phyloP scores from a whole-genome alignment of 2,888 invertebrate genomes.

The Dryadula phaetusa region DNA sequence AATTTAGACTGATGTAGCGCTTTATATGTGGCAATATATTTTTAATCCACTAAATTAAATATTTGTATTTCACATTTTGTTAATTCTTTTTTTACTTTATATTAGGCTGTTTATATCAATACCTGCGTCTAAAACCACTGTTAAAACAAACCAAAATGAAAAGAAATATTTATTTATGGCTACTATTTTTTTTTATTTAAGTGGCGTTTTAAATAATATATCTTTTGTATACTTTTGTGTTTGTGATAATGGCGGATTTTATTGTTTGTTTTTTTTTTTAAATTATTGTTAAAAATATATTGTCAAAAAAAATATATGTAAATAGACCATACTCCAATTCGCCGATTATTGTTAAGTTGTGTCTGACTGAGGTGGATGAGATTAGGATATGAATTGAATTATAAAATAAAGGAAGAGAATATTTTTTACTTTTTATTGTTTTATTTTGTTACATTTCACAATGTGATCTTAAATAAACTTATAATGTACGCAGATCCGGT shows the following conservation, averaged over 20 bases:
- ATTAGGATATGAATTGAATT: constrained; percentile 77
- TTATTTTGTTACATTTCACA: constrained; percentile 33
- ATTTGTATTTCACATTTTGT: background rate
- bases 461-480: background rate
- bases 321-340: constrained; percentile 68
- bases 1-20: constrained; percentile 77
- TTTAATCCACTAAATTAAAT: constrained; percentile 56
- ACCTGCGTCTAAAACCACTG: constrained; percentile 3
- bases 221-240: constrained; percentile 18
- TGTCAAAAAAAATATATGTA: constrained; percentile 52
- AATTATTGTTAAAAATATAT: constrained; percentile 62
- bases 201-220: constrained; percentile 19
- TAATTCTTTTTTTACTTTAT: background rate
- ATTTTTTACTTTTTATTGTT: constrained; percentile 63
- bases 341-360: constrained; percentile 59
- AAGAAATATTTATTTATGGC: constrained; percentile 24
- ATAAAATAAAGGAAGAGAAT: constrained; percentile 81
- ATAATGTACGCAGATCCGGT: no score
- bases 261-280: constrained; percentile 38
- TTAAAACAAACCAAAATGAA: constrained; percentile 16
- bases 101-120: constrained; percentile 8
- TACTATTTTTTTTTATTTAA: background rate
- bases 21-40: constrained; percentile 59
- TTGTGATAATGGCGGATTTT: background rate
- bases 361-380: constrained; percentile 74